Evolutionary conservation across 2,113 vertebrate species (phyloP).

Genomic region (Apteryx mantelli): DNA sequence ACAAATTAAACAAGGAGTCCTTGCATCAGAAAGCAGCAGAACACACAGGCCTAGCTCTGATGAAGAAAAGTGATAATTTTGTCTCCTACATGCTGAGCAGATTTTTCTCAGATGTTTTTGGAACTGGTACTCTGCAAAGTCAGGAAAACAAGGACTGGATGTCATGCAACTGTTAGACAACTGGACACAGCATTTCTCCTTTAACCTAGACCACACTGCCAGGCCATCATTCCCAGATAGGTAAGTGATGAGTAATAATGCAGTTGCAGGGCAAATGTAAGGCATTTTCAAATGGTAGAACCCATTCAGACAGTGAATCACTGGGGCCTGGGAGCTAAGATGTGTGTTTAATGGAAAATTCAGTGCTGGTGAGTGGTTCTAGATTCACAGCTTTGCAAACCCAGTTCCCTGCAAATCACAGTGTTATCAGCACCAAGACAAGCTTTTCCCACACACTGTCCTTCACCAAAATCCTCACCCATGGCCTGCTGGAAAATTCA

Average conservation of each 20-base stretch:
- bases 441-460: not conserved
- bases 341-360: not conserved
- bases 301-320: not conserved
- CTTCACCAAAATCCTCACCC: not conserved
- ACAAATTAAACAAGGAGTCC: not conserved
- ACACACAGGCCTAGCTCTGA: not conserved
- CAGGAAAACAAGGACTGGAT: not conserved
- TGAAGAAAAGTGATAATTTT: not conserved
- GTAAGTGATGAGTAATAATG: not conserved
- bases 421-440: not conserved
- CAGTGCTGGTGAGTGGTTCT: not conserved
- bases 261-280: not conserved
- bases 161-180: not conserved
- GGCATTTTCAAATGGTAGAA: slow-evolving; percentile 18
- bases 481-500: not conserved
- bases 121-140: not conserved
- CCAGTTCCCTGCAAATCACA: not conserved
- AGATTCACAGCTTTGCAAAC: not conserved
- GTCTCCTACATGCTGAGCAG: not conserved
- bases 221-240: not conserved
- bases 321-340: not conserved
- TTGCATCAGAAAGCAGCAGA: not conserved
- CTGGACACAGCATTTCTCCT: not conserved
- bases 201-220: not conserved
- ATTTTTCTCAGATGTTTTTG: not conserved